These are phyloP conservation scores for Mesorhabditis belari DNA, from an alignment of 2,888 invertebrate genomes.

Conservation along the genomic window DNA sequence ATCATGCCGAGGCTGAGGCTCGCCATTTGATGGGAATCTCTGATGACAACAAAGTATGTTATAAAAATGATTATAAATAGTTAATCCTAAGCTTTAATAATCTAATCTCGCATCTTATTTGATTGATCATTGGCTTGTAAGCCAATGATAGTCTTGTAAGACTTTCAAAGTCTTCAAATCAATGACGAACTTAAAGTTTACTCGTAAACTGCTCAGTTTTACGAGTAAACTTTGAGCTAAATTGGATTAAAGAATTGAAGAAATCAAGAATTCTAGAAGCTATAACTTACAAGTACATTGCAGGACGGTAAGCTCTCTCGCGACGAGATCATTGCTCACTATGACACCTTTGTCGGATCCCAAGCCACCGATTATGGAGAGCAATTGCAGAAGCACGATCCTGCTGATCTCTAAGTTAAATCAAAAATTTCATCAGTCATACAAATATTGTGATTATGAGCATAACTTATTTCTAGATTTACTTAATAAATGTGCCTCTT, in stretches of 20 bases:
- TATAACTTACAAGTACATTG: conserved; percentile 12
- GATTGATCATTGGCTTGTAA: no score
- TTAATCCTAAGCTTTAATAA: not conserved
- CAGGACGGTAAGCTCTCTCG: conserved; percentile 78
- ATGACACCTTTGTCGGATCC: conserved; percentile 94
- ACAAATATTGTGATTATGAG: no score
- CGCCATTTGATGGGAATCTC: conserved; percentile 89
- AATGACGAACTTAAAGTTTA: no score
- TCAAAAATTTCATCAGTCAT: not conserved
- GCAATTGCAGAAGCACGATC: conserved; percentile 82
- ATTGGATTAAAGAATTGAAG: no score
- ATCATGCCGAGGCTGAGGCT: conserved; percentile 92
- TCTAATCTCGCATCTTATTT: not conserved
- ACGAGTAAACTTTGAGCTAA: no score
- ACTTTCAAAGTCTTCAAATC: no score
- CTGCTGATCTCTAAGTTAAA: conserved; percentile 47
- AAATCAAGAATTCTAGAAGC: not conserved
- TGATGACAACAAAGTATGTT: conserved; percentile 70
- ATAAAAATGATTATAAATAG: not conserved
- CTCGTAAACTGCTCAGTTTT: no score
- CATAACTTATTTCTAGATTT: no score
- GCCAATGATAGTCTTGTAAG: no score
- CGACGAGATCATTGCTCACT: conserved; percentile 83
- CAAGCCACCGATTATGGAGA: conserved; percentile 99
- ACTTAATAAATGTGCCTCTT: no score